Evolutionary conservation across 1,140 invertebrate genomes (phyloP), one percentile per base, ranked within the genome.

Genomic region (Lasioglossum albipes): DNA sequence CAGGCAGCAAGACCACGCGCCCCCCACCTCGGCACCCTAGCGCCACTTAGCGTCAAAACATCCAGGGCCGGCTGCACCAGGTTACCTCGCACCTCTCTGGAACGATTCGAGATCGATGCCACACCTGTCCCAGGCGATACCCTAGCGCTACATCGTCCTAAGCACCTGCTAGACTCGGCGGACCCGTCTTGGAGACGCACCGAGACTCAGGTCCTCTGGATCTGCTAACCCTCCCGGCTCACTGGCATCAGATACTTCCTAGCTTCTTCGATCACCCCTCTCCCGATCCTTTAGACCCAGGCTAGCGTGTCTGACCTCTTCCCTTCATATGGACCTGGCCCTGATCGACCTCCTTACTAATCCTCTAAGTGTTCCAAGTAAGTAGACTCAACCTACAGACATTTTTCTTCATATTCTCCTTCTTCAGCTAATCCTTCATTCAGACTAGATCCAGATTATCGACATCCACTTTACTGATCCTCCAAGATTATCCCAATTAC

Each of bases 1-100:
- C 92, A 93, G 92, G 92, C 93, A 93, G 89, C 92, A 93, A 92
- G 93, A 93, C 92, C 92, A 93, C 90, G 92, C 91, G 91, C 92
- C 92, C 93, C 93, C 92, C 93, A 93, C 92, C 90, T 93, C 93
- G 93, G 83, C 90, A 89, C 91, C 92, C 91, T 93, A 87, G 84
- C 90, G 86, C 88, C 89, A 90, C 91, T 89, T 87, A 90, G 81
- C 90, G 89, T 92, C 91, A 82, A 93, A 93, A 93, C 91, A 92
- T 91, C 79, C 85, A 86, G 89, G 84, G 70, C 78, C 86, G 75
- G 52, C 80, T 71, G 20, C 75, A 78, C 75, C 61, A 76, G 36
- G n/a, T 41, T 77, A 27, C 41, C 42, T 36, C 31, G 36, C 64
- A 45, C 16, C 54, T 16, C 31, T 62, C 36, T 64, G 13, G 49